These are phyloP conservation scores for Escarpia spicata DNA, from an alignment of 2,888 invertebrate genomes.

Conservation along the genomic window DNA sequence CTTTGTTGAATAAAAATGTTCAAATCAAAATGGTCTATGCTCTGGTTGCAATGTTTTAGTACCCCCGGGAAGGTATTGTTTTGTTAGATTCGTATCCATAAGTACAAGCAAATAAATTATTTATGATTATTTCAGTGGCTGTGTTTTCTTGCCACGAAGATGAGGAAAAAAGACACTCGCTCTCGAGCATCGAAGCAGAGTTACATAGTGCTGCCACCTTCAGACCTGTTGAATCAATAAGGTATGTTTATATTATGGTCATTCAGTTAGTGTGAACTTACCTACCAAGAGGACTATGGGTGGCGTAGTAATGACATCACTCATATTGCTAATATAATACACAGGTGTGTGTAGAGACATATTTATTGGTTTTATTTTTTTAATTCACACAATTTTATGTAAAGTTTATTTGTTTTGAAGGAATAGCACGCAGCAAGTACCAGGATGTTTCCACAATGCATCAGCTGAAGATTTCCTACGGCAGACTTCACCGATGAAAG, in stretches of 20 bases:
- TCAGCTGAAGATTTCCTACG: neutral
- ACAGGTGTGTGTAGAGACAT: no score
- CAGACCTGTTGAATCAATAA: slow-evolving; percentile 13
- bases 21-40: neutral
- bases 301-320: no score
- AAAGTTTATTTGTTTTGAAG: neutral
- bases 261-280: no score
- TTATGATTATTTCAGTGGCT: slow-evolving; percentile 19
- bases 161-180: slow-evolving; percentile 32
- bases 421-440: neutral
- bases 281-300: no score
- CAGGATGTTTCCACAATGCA: neutral
- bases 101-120: neutral
- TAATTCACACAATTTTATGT: neutral
- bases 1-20: neutral
- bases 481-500: neutral
- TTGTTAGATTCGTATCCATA: neutral
- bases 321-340: no score
- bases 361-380: neutral
- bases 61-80: no score
- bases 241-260: neutral
- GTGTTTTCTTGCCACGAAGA: slow-evolving; percentile 21
- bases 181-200: slow-evolving; percentile 35
- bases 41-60: neutral
- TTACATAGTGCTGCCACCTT: slow-evolving; percentile 23